Percentiles rank a stretch among this genome's conserved stretches.
Conservation (phyloP, 2,888 invertebrate genomes). For the Drosophila aldrichi region DNA sequence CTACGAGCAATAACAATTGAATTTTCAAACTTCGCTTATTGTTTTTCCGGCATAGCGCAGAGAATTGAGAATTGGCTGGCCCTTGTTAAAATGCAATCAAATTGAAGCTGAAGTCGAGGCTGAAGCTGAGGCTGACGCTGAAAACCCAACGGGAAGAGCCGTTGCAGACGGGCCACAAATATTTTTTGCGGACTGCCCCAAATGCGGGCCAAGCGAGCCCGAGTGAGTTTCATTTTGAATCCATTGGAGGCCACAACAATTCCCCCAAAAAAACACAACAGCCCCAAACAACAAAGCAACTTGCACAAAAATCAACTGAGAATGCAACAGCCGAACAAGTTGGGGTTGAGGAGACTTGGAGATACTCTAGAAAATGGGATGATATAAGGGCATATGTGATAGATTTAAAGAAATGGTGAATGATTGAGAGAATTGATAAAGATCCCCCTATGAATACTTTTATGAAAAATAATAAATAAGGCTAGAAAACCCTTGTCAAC, state of each 20-base stretch:
- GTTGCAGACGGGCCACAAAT: conserved; percentile 34
- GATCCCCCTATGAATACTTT: background rate
- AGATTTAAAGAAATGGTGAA: background rate
- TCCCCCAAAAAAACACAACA: conserved; percentile 46
- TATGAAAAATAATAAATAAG: background rate
- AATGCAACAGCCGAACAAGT: conserved; percentile 8
- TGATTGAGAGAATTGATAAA: background rate
- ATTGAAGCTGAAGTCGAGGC: conserved; percentile 46
- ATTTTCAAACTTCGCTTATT: conserved; percentile 77
- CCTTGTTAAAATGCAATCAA: conserved; percentile 80
- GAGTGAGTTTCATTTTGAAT: conserved; percentile 72
- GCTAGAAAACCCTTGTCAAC: background rate
- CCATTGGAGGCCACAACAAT: conserved; percentile 58
- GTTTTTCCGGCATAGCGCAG: conserved; percentile 61
- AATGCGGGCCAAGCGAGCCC: conserved; percentile 49
- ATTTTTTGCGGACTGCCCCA: conserved; percentile 43
- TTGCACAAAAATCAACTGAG: conserved; percentile 29
- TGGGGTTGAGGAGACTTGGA: background rate
- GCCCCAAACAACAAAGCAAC: conserved; percentile 37
- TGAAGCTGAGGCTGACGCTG: conserved; percentile 31
- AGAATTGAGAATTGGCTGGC: conserved; percentile 66
- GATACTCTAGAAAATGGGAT: conserved; percentile 21
- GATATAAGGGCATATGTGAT: background rate
- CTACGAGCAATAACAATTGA: conserved; percentile 74
- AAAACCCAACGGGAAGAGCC: conserved; percentile 8